Conservation (phyloP, 2,113 vertebrate genomes). For the Alaudala cheleensis region DNA sequence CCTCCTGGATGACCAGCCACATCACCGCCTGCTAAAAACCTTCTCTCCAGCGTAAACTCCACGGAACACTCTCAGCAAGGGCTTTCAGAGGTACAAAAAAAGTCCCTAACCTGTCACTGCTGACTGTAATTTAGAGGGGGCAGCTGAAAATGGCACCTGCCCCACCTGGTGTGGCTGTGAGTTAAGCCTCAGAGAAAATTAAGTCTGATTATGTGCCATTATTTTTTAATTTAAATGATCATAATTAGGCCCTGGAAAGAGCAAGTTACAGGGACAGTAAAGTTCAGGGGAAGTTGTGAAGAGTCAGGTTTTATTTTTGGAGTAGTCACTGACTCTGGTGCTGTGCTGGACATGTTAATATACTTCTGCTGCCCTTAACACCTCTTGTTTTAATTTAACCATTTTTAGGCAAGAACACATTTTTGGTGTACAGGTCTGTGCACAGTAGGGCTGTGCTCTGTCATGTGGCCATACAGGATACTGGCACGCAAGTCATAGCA, state of each 20-base stretch:
- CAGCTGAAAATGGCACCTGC: neutral
- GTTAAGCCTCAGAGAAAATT: neutral
- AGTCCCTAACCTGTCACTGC: neutral
- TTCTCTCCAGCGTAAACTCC: accelerated
- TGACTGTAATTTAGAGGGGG: neutral
- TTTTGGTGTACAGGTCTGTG: neutral
- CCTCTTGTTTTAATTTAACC: neutral
- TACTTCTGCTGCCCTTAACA: neutral
- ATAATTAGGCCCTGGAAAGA: neutral
- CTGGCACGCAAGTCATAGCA: neutral
- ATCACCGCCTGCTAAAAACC: accelerated
- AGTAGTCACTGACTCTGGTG: neutral
- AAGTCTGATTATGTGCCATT: neutral
- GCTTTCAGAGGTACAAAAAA: neutral
- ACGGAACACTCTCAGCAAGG: accelerated
- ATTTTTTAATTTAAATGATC: neutral
- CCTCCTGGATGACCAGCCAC: too few relatives aligned
- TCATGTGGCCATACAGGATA: neutral
- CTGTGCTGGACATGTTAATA: neutral
- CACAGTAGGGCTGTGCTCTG: neutral
- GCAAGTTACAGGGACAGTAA: neutral
- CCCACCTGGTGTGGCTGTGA: neutral
- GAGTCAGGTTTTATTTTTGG: neutral
- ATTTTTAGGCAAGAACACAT: neutral
- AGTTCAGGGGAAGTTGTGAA: neutral